phyloP scores from a whole-genome alignment of 2,888 invertebrate species.

The Axea sp. region DNA sequence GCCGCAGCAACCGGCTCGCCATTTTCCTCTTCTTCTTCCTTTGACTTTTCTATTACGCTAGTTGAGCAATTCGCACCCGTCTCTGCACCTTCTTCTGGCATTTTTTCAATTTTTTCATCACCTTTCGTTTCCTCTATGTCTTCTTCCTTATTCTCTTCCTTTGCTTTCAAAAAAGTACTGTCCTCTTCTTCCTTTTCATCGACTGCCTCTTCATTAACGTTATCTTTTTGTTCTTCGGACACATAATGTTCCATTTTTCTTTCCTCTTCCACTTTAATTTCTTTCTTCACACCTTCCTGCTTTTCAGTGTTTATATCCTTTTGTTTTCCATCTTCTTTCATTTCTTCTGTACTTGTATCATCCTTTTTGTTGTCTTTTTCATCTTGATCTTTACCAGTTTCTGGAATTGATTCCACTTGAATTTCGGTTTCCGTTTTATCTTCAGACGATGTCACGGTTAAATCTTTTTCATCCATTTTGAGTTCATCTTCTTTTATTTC shows the following conservation, averaged over 20 bases:
- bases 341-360: not conserved
- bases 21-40: slow-evolving; percentile 65
- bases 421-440: slow-evolving; percentile 22
- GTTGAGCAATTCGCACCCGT: slow-evolving; percentile 75
- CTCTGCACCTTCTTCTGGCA: slow-evolving; percentile 66
- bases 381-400: slow-evolving; percentile 19
- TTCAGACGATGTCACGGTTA: slow-evolving; percentile 38
- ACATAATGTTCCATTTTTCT: no score
- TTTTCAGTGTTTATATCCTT: slow-evolving; percentile 15
- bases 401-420: slow-evolving; percentile 39
- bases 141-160: slow-evolving; percentile 61
- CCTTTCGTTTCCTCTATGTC: slow-evolving; percentile 44
- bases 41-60: slow-evolving; percentile 72
- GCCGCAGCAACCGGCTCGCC: slow-evolving; percentile 67
- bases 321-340: slow-evolving; percentile 22
- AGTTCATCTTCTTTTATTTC: slow-evolving; percentile 39
- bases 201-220: slow-evolving; percentile 9
- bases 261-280: slow-evolving; percentile 6
- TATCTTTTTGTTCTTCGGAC: not conserved
- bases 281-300: slow-evolving; percentile 25
- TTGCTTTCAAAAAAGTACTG: not conserved
- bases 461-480: slow-evolving; percentile 33
- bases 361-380: slow-evolving; percentile 10
- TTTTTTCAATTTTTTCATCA: slow-evolving; percentile 42
- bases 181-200: slow-evolving; percentile 17